Evolutionary conservation across 2,113 vertebrate species (phyloP).

Genomic region (Gobiocypris rarus): DNA sequence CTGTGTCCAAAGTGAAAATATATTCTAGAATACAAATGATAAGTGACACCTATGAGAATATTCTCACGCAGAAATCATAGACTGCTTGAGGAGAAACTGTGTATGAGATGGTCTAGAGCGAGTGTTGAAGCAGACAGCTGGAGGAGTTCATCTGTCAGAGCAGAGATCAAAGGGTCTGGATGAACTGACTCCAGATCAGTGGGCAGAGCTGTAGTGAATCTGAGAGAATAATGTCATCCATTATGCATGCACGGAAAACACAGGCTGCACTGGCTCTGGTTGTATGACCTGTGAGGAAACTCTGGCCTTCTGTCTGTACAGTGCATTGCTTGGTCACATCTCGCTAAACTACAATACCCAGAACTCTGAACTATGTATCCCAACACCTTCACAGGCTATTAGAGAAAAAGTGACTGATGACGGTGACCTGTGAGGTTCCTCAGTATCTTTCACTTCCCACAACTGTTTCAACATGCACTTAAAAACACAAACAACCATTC

Average conservation of each 20-base stretch:
- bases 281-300: slow-evolving; percentile 35
- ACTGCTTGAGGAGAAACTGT: neutral
- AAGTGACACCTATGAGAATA: neutral
- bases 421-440: neutral
- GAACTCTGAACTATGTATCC: slow-evolving; percentile 48
- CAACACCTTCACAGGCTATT: slow-evolving; percentile 25
- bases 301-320: slow-evolving; percentile 17
- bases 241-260: slow-evolving; percentile 47
- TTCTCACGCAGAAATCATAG: neutral
- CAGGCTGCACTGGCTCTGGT: slow-evolving; percentile 23
- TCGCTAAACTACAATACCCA: slow-evolving; percentile 27
- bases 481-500: neutral
- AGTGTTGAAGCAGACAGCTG: slow-evolving; percentile 4
- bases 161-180: slow-evolving; percentile 40
- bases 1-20: neutral
- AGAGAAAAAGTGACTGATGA: slow-evolving; percentile 13
- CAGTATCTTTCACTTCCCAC: neutral
- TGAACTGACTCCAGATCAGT: slow-evolving; percentile 23
- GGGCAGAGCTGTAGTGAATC: slow-evolving; percentile 18
- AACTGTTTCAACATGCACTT: neutral
- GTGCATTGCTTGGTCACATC: slow-evolving; percentile 14
- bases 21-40: neutral
- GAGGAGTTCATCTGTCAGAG: slow-evolving; percentile 37
- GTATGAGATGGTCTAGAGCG: neutral
- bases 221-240: slow-evolving; percentile 34